Evolutionary conservation across 1,140 invertebrate species (phyloP), one percentile per base, ranked within the genome.

Genomic region (Magallana angulata): DNA sequence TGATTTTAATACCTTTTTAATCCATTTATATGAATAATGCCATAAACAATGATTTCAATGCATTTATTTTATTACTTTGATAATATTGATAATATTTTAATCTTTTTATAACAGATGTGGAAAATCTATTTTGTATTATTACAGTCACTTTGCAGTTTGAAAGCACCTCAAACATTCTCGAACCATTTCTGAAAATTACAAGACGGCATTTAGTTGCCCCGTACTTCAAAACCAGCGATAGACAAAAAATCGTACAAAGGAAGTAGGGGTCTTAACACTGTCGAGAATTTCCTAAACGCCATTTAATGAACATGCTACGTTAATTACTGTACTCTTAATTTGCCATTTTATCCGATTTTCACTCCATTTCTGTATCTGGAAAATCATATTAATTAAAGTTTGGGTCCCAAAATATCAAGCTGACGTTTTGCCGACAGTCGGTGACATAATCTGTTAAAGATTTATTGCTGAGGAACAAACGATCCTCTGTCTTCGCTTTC

Each of bases 331-430:
- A 71, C 68, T 71, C 36, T 71, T 24, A 71, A 48, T 24, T 30
- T 71, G 7, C 36, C 68, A 30, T 24, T 71, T 71, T 71, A 24
- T 71, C 24, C 18, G 18, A 11, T 9, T 71, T 71, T 36, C 36
- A 71, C 36, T 12, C 7, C 68, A 14, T n/a, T 62, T 62, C 60
- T 71, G 68, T 71, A 71, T 71, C 68, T 71, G 68, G 68, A 71
- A 71, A 71, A 71, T 71, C 3, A 71, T 24, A 24, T 71, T 24
- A 18, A 71, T 71, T 71, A 71, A 71, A 71, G n/a, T 71, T 71
- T 71, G 11, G 18, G 24, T 71, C 68, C 68, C 68, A 71, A 71
- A 71, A 71, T 71, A 71, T 71, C 18, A 71, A 24, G 11, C 36
- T 71, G 68, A 71, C 68, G 68, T 9, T 71, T 71, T 71, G 36